Evolutionary conservation across 1,140 invertebrate genomes (phyloP), one percentile per base, ranked within the genome.

Genomic region (Hypothenemus hampei): DNA sequence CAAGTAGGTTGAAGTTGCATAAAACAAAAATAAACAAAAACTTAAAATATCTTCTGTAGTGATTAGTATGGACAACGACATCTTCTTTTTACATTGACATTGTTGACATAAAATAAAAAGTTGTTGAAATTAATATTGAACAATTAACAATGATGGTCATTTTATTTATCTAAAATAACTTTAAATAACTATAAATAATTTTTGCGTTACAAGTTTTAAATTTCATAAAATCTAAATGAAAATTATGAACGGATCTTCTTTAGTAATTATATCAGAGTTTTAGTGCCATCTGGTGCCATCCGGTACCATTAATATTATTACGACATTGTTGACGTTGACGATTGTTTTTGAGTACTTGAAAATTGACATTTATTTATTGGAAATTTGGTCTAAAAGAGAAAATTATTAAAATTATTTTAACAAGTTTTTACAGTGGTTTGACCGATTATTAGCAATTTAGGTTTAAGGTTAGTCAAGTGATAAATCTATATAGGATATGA

Each of bases 401-500:
- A 13, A 7, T 11, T 16, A 16, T 37, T 37, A 13, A 11, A 7
- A 13, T 37, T 13, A 37, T 7, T 18, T 15, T 11, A 40, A 20
- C 39, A 18, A 11, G 18, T 15, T 40, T 40, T 40, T 40, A 5
- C 21, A 1, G 1, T 40, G 20, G 11, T 20, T 40, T 18, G n/a
- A n/a, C n/a, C n/a, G 8, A 7, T 40, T 15, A 18, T 40, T 20
- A 21, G 15, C 18, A 7, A 40, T 15, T 40, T n/a, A 15, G 11
- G 35, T 8, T 40, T 40, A 8, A 40, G 39, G 5, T 5, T 20
- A 0, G 11, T 20, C 20, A 19, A 40, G 18, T 40, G 8, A 8
- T 40, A 40, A 40, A 10, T 18, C 10, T n/a, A n/a, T n/a, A n/a
- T 20, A 40, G 39, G 39, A 40, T 39, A 50, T 50, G 48, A n/a